Evolutionary conservation across 2,797 vertebrate species (phyloP), one percentile per base, ranked within the genome.

Genomic region (Saxicola maurus): DNA sequence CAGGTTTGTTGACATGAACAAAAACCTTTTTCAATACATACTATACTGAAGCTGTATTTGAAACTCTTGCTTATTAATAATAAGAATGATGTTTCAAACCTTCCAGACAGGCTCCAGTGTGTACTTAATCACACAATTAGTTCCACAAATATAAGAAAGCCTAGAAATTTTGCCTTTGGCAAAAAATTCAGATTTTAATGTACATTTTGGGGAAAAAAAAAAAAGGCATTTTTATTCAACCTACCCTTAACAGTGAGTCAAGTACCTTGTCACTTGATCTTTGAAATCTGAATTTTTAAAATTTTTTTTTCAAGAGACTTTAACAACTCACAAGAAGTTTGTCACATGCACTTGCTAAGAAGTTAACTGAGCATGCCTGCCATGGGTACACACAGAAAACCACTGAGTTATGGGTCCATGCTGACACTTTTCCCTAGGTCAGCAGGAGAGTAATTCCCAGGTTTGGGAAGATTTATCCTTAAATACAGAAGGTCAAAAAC

Each of bases 291-390:
- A 35, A 52, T 35, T 16, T 37, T 7, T 25, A 9, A 9, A 24
- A 2, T 42, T 35, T 49, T 52, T 65, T 84, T 87, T 78, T 74
- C 18, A 69, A 82, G 72, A 94, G 27, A 91, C 85, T 82, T 82
- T 57, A 90, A 92, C 80, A 95, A 93, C 76, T 87, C 65, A 66
- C 80, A 90, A 80, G 90, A 77, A 83, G 92, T 77, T 59, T 89
- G 46, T 38, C 81, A 69, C 80, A 79, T 55, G 88, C 86, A 79
- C 40, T 74, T 86, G 65, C 30, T 37, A 78, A 87, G 80, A 89
- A 81, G 91, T 95, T 96, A 96, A 94, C 90, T 95, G 92, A 96
- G 95, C 94, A 94, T 88, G 95, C 86, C 88, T 94, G 69, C 31
- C 53, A 52, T 1, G 52, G 51, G 24, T 52, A 86, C 69, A 87